Evolutionary conservation across 23 tunicate genomes (phyloP), one percentile per base, ranked within the genome.

Genomic region (Botrylloides violaceus): DNA sequence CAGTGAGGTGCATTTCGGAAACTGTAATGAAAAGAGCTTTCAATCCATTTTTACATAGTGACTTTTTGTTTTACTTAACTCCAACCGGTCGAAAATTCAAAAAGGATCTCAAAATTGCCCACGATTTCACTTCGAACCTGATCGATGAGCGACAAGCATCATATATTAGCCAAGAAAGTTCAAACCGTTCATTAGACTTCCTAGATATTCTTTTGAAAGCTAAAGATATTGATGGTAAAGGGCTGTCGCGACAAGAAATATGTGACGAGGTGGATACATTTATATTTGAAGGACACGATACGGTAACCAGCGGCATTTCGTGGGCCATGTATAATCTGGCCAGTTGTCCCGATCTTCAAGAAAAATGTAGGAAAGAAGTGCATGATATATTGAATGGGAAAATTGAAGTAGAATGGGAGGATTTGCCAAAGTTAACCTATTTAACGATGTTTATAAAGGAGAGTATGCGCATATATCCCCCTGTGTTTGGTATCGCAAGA

Each of bases 251-350:
- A 3, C 30, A 60, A 29, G 94, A 79, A 48, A 85, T 85, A 29
- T 49, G 81, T 2, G 84, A 78, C 33, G 85, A 85, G 36, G 58
- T 85, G 22, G 80, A 85, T 66, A 85, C 94, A 31, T 85, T 85
- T 70, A 47, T 85, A 26, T 85, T 85, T 75, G 84, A 1, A 43
- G 85, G 94, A 35, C 94, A 85, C 37, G 94, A 85, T 49, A 85
- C 94, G 9, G 75, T 85, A 34, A 72, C 85, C 28, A 79, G 94
- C 48, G 80, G 75, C 55, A 66, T 85, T 26, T 61, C 85, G 19
- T 85, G 94, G 94, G 34, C 70, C 7, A 58, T 75, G 18, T 80
- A 79, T 34, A 66, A 77, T 32, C 27, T 85, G 29, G 77, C 94
- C n/a, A 59, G 24, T 18, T 56, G 80, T 68, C 85, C 85, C 20